Base-by-base conservation (phyloP, 2,888 invertebrate species). In the Diploptera punctata region DNA sequence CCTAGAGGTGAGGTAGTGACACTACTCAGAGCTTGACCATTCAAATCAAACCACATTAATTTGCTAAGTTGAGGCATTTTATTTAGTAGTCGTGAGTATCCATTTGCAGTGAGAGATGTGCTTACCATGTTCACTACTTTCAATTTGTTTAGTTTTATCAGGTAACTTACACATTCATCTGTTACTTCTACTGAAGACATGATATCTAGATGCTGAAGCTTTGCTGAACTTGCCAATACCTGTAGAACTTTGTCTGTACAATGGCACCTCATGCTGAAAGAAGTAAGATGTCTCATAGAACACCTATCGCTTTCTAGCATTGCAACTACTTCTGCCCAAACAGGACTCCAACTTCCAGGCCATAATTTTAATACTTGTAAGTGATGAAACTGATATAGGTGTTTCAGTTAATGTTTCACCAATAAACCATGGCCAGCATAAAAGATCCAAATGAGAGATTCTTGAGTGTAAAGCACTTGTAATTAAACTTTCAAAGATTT, bases 341-440 rank as follows among this genome's bases (percentile, higher is more conserved):
- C 26, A n/a, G 65, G 65, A 44, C 65, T 65, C 65, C 65, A 65
- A 44, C 24, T 44, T 21, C 44, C 65, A 7, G 65, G 65, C 65
- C 43, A 65, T 3, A 65, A 9, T 26, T 65, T 65, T 16, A 65
- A 33, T 7, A 65, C 44, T 44, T 65, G 13, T n/a, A 65, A 26
- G n/a, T 26, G 26, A 5, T 47, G 65, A 10, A 65, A 65, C 0
- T n/a, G 43, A 26, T 44, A 4, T 18, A 65, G 24, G 7, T 65
- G 16, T 7, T 43, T 26, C 5, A 65, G 65, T 0, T 44, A 24
- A 13, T n/a, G 26, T 24, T n/a, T 65, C 65, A 5, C 65, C 65
- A 19, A 65, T 44, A 26, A 65, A 26, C 65, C 65, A 65, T 0
- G 65, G 44, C 65, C 65, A 44, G 5, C 44, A 7, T 9, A 65